Evolutionary conservation across 2,888 invertebrate species (phyloP).

Genomic region (Latheticus oryzae): DNA sequence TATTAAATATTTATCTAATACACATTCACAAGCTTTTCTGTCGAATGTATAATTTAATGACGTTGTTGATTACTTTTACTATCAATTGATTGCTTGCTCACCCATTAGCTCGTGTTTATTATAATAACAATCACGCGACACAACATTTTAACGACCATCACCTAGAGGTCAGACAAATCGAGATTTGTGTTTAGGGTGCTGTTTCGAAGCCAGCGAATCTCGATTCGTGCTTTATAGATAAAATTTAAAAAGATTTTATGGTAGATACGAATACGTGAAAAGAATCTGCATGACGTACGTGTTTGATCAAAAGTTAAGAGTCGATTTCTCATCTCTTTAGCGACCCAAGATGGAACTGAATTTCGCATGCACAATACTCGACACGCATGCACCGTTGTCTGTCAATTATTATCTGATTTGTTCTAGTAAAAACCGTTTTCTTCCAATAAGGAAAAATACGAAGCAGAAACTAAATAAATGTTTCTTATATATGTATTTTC

Average conservation of each 20-base stretch:
- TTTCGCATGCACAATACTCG: constrained; percentile 36
- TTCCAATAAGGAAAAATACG: constrained; percentile 11
- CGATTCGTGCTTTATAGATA: constrained; percentile 39
- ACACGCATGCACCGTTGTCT: constrained; percentile 1
- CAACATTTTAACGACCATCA: constrained; percentile 28
- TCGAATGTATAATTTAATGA: constrained; percentile 35
- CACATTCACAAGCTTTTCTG: constrained; percentile 34
- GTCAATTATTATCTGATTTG: constrained; percentile 26
- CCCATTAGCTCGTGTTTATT: constrained; percentile 35
- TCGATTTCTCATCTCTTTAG: constrained; percentile 41
- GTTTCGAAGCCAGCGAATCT: constrained; percentile 10
- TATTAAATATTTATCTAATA: constrained; percentile 38
- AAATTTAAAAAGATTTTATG: constrained; percentile 42
- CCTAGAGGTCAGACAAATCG: constrained; percentile 32
- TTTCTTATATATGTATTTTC: constrained; percentile 45
- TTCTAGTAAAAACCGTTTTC: background rate
- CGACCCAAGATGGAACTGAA: constrained; percentile 27
- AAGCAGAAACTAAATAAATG: constrained; percentile 37
- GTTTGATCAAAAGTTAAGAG: constrained; percentile 44
- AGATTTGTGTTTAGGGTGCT: constrained; percentile 23
- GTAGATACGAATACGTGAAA: constrained; percentile 41
- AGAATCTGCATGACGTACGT: constrained; percentile 40
- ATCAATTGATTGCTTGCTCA: constrained; percentile 39
- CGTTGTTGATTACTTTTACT: constrained; percentile 38
- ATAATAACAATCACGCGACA: constrained; percentile 34